Conservation (phyloP, 2,797 vertebrate genomes). For the Nannoperca australis region DNA sequence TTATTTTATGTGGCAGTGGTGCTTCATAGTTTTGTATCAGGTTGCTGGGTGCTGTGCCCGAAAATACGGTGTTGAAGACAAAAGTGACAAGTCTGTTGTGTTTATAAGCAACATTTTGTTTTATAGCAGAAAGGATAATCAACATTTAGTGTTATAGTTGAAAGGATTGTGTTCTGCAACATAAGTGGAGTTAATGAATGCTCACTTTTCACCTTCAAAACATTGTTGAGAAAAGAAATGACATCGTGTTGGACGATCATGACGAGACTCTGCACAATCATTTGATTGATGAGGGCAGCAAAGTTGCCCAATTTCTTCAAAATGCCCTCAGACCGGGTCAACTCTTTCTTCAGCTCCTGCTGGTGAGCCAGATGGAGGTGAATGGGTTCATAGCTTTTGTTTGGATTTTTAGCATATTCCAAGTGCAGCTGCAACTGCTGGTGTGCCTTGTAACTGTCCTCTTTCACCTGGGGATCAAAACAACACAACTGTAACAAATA, state of each 20-base stretch:
- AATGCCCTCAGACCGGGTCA: conserved; percentile 69
- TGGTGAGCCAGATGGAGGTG: conserved; percentile 68
- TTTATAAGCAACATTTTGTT: not conserved
- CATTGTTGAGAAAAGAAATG: conserved; percentile 72
- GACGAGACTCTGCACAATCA: conserved; percentile 85
- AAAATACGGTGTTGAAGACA: not conserved
- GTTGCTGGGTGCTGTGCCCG: not conserved
- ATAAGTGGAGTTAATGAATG: not conserved
- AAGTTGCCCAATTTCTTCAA: conserved; percentile 81
- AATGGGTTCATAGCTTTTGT: conserved; percentile 63
- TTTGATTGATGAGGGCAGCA: conserved; percentile 82
- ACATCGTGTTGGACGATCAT: conserved; percentile 76
- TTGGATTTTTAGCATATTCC: conserved; percentile 56
- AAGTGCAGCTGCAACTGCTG: conserved; percentile 79
- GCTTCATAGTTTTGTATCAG: conserved; percentile 5
- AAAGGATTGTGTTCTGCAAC: not conserved
- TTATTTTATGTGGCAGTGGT: conserved; percentile 1
- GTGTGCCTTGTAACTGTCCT: conserved; percentile 79
- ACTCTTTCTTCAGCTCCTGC: conserved; percentile 66
- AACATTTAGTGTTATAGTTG: not conserved
- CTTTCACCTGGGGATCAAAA: conserved; percentile 80
- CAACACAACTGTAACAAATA: not conserved
- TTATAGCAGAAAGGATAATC: not conserved
- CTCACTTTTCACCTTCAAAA: conserved; percentile 82
- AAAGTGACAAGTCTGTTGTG: not conserved